Evolutionary conservation across 53 echinoderm and acorn worm genomes (phyloP).

Genomic region (Zoroaster sp.): DNA sequence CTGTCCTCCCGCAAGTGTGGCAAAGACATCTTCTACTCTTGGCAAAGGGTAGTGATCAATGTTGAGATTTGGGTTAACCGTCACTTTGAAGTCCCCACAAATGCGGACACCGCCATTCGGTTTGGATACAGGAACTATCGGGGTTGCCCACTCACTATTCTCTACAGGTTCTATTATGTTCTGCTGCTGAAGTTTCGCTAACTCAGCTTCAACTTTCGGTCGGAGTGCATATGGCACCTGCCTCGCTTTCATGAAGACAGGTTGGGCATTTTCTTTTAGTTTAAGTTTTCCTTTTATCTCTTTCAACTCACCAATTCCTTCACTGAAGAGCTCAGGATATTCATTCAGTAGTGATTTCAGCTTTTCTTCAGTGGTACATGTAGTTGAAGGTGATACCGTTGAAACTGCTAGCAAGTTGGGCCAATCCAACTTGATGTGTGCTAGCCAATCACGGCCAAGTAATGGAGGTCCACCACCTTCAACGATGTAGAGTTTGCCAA

Average conservation of each 20-base stretch:
- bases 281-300: slow-evolving; percentile 18
- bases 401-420: neutral
- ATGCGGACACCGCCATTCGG: slow-evolving; percentile 37
- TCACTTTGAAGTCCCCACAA: slow-evolving; percentile 72
- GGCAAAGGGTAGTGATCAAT: slow-evolving; percentile 67
- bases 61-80: slow-evolving; percentile 50
- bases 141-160: slow-evolving; percentile 61
- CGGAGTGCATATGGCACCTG: slow-evolving; percentile 65
- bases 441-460: slow-evolving; percentile 60
- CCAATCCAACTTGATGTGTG: slow-evolving; percentile 35
- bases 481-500: slow-evolving; percentile 16
- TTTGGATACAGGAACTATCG: slow-evolving; percentile 65
- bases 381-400: neutral
- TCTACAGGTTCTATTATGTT: slow-evolving; percentile 57
- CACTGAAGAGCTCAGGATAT: slow-evolving; percentile 30
- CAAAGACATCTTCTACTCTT: slow-evolving; percentile 61
- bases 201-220: slow-evolving; percentile 64
- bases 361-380: slow-evolving; percentile 7
- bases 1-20: slow-evolving; percentile 57
- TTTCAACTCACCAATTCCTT: slow-evolving; percentile 46
- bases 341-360: slow-evolving; percentile 1
- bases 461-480: slow-evolving; percentile 32
- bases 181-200: slow-evolving; percentile 34
- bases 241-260: slow-evolving; percentile 55
- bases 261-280: slow-evolving; percentile 45